Conservation (phyloP, 2,888 invertebrate species). For the Phania funesta region DNA sequence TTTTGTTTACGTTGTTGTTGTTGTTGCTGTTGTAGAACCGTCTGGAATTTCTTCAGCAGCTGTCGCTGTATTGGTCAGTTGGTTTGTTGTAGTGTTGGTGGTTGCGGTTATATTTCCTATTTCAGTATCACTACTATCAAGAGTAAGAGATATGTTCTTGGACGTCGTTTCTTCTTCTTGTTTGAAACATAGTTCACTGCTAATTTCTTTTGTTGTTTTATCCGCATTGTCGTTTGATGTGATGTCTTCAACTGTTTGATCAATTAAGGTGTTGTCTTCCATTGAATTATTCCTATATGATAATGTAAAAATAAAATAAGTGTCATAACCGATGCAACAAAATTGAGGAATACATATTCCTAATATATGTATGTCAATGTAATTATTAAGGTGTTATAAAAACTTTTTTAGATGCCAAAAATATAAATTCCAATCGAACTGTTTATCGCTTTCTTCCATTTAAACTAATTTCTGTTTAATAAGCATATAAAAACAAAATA, state of each 20-base stretch:
- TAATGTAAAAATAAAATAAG: neutral
- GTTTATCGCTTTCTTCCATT: slow-evolving; percentile 13
- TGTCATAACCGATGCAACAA: neutral
- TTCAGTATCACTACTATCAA: slow-evolving; percentile 18
- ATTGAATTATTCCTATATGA: slow-evolving; percentile 56
- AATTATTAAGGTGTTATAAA: neutral
- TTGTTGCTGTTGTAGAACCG: slow-evolving; percentile 36
- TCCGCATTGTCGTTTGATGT: slow-evolving; percentile 26
- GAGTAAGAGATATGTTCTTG: slow-evolving; percentile 48
- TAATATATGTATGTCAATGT: neutral
- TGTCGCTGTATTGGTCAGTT: slow-evolving; percentile 32
- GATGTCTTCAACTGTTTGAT: slow-evolving; percentile 20
- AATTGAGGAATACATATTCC: neutral
- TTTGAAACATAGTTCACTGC: slow-evolving; percentile 30
- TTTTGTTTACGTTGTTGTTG: slow-evolving; percentile 57
- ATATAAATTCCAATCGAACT: slow-evolving; percentile 3
- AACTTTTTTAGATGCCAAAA: slow-evolving; percentile 58
- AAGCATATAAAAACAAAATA: neutral
- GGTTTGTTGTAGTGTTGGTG: neutral
- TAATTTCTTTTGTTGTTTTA: slow-evolving; percentile 23
- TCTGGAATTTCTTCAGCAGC: slow-evolving; percentile 12
- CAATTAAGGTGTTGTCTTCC: slow-evolving; percentile 40
- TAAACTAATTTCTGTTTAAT: slow-evolving; percentile 7
- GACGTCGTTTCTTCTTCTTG: slow-evolving; percentile 36
- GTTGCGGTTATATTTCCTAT: slow-evolving; percentile 4